A percentile compares a stretch with the other conserved stretches of the same genome.
phyloP scores from a whole-genome alignment of 2,888 invertebrate species.

The Merodon equestris region DNA sequence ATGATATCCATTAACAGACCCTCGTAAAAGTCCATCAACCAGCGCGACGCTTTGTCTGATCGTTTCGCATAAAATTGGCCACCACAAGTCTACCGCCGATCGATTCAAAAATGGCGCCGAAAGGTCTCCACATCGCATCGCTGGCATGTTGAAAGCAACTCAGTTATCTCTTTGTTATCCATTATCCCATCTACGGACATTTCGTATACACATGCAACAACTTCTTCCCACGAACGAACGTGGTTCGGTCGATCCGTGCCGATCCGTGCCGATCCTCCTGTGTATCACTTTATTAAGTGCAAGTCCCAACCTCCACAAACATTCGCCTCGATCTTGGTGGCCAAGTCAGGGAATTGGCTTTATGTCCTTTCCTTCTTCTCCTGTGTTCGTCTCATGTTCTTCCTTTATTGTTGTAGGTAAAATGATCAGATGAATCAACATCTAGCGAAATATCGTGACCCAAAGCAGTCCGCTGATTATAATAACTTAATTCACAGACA shows the following conservation, averaged over 20 bases:
- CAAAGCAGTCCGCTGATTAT: slow-evolving; percentile 67
- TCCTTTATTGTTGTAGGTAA: slow-evolving; percentile 11
- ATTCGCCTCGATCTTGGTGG: slow-evolving; percentile 57
- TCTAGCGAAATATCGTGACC: slow-evolving; percentile 61
- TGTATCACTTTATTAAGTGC: slow-evolving; percentile 66
- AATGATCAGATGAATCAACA: slow-evolving; percentile 57
- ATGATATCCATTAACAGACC: too few species aligned
- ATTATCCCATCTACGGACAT: slow-evolving; percentile 46
- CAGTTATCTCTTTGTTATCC: slow-evolving; percentile 61
- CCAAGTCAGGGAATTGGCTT: slow-evolving; percentile 42
- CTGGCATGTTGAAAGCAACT: slow-evolving; percentile 50
- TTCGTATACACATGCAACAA: slow-evolving; percentile 37
- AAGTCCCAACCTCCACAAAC: slow-evolving; percentile 31
- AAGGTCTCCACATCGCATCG: slow-evolving; percentile 41
- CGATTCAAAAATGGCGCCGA: slow-evolving; percentile 60
- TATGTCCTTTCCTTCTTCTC: slow-evolving; percentile 35
- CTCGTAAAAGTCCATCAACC: too few species aligned
- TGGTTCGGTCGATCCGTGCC: slow-evolving; percentile 6
- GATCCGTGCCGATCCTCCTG: slow-evolving; percentile 8
- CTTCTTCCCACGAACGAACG: slow-evolving; percentile 58
- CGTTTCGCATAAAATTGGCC: slow-evolving; percentile 24
- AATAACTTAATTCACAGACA: slow-evolving; percentile 68
- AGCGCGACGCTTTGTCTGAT: background rate
- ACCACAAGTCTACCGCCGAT: slow-evolving; percentile 49
- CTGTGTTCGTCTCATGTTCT: slow-evolving; percentile 37